A percentile compares a stretch with the other conserved stretches of the same genome.
Evolutionary conservation across 1,140 invertebrate genomes (phyloP).

Genomic region (Tetramorium simillimum): DNA sequence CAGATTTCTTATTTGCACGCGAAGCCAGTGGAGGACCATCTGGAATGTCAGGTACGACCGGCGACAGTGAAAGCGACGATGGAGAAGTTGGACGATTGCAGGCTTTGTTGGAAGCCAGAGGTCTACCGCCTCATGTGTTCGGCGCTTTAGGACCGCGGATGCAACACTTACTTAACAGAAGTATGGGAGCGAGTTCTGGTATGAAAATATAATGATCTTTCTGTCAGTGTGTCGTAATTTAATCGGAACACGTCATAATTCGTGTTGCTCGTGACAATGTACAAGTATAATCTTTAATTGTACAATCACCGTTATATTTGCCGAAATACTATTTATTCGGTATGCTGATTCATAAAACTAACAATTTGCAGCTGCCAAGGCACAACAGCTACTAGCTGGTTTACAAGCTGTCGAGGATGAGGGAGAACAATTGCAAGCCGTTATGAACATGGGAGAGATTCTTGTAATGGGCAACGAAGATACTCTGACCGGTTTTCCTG

Average conservation of each 20-base stretch:
- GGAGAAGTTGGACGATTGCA: constrained; percentile 95
- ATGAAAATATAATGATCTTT: constrained; percentile 70
- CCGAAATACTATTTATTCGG: constrained; percentile 53
- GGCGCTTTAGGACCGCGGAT: constrained; percentile 97
- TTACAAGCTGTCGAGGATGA: constrained; percentile 98
- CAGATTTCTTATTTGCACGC: constrained; percentile 37
- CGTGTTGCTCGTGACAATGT: constrained; percentile 33
- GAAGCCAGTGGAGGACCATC: constrained; percentile 82
- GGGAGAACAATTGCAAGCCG: constrained; percentile 98
- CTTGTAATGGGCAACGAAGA: constrained; percentile 99
- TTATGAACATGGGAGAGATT: constrained; percentile 99
- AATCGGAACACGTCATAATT: neutral
- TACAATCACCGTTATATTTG: neutral
- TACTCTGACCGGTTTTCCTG: constrained; percentile 98
- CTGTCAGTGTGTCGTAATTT: constrained; percentile 9
- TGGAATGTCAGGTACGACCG: constrained; percentile 81
- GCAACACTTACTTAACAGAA: constrained; percentile 98
- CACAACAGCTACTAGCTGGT: constrained; percentile 96
- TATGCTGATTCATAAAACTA: constrained; percentile 59
- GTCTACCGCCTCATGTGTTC: constrained; percentile 97
- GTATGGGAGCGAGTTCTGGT: constrained; percentile 95
- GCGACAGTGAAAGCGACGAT: constrained; percentile 90
- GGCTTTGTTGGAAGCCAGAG: constrained; percentile 96
- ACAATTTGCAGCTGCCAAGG: constrained; percentile 91
- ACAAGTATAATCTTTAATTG: constrained; percentile 15